Base-by-base conservation (phyloP, 2,113 vertebrate genomes). In the Paradisaea rubra region DNA sequence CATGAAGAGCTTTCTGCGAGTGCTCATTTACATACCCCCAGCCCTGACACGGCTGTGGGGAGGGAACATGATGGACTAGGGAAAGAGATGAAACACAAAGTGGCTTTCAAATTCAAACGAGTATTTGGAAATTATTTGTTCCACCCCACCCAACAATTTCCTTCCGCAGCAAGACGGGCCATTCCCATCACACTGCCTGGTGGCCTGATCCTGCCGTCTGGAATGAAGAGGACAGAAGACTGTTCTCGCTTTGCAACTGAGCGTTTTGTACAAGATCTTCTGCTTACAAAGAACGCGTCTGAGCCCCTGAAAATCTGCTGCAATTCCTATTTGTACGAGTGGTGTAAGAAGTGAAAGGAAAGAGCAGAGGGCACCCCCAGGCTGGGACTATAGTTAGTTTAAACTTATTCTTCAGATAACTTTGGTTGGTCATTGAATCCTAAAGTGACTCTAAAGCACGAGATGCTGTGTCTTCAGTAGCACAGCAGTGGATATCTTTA, bases 401-500 rank as follows among this genome's bases (percentile, higher is more conserved):
- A 81, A 72, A 87, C n/a, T 78, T 50, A 45, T 17, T 93, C 37
- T 81, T 90, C 15, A 42, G 28, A 76, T 76, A 65, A 83, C 47
- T 94, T 81, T 89, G 41, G 89, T 91, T 44, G 78, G 72, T 92
- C 65, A 35, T 79, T 52, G 77, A 73, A 93, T 33, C 89, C 92
- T 28, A 31, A 95, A 94, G 82, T 93, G 87, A 59, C 77, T 96
- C 94, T 91, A 79, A 95, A 95, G 74, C 80, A 86, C 41, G 68
- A 71, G 63, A 63, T 72, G 47, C 85, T 76, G 3, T 80, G 85
- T 78, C 76, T 94, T 93, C 95, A 88, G 83, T n/a, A 95, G 61
- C 47, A 72, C 11, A 91, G 89, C 81, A 89, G 84, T 90, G 77
- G 87, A 91, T 93, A 93, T 82, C 85, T 94, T 97, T 97, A 95